A percentile compares a stretch with the other conserved stretches of the same genome.
Evolutionary conservation across 2,888 invertebrate species (phyloP).

Genomic region (Eristalinus aeneus): DNA sequence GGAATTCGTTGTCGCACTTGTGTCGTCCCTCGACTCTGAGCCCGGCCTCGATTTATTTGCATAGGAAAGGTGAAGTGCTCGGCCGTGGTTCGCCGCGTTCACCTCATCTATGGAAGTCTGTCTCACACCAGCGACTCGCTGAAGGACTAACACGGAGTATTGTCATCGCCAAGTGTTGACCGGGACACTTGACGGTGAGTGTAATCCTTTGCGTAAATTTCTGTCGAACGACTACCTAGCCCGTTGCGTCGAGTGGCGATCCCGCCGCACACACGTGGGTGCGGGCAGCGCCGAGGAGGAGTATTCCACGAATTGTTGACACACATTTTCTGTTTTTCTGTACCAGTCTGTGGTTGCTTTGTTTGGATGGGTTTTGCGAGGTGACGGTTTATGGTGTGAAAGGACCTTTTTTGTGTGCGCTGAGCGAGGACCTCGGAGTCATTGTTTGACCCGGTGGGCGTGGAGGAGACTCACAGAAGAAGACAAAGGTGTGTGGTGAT

Average conservation of each 20-base stretch:
- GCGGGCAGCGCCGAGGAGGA: constrained; percentile 6
- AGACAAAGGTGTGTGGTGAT: neutral
- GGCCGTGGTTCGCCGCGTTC: constrained; percentile 25
- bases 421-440: neutral
- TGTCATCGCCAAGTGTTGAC: constrained; percentile 65
- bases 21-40: neutral
- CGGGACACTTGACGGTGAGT: constrained; percentile 54
- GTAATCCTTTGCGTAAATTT: constrained; percentile 65
- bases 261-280: constrained; percentile 38
- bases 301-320: constrained; percentile 35
- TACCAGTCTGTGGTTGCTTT: constrained; percentile 9
- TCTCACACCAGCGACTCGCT: neutral
- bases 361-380: constrained; percentile 25
- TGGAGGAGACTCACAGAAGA: constrained; percentile 1
- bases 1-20: constrained; percentile 53
- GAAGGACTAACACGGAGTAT: constrained; percentile 66
- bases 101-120: neutral
- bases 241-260: constrained; percentile 28
- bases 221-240: constrained; percentile 9
- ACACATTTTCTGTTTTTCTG: neutral
- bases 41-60: constrained; percentile 61
- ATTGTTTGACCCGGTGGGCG: constrained; percentile 14
- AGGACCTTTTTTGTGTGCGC: constrained; percentile 26
- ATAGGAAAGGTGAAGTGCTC: constrained; percentile 62
- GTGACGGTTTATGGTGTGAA: constrained; percentile 17